Percentiles rank a stretch among this genome's conserved stretches.
These are phyloP conservation scores for Zaprionus nigranus DNA, from an alignment of 1,140 invertebrate genomes.

Conservation along the genomic window DNA sequence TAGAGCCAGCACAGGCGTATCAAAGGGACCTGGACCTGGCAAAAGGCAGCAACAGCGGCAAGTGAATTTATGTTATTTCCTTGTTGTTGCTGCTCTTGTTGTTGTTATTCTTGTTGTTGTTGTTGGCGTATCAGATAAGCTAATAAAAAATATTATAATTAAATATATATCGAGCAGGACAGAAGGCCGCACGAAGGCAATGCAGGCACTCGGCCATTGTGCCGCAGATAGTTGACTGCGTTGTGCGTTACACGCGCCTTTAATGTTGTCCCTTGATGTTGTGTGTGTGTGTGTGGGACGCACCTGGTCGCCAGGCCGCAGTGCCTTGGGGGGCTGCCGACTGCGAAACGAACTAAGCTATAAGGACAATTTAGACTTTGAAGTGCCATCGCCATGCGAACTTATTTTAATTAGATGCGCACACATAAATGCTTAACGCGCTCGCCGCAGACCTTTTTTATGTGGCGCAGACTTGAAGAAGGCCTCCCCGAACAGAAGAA, in stretches of 20 bases:
- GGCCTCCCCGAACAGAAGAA: constrained; percentile 15
- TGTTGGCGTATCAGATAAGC: constrained; percentile 79
- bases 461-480: constrained; percentile 31
- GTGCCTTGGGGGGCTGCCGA: constrained; percentile 48
- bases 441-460: constrained; percentile 56
- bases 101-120: constrained; percentile 4
- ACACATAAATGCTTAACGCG: constrained; percentile 79
- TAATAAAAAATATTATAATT: constrained; percentile 84
- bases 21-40: constrained; percentile 51
- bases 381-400: constrained; percentile 81
- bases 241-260: constrained; percentile 53
- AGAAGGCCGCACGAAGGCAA: neutral
- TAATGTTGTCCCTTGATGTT: constrained; percentile 52
- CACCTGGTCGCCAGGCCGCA: constrained; percentile 34
- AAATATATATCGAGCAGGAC: constrained; percentile 61
- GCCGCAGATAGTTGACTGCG: constrained; percentile 34
- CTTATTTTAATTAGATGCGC: constrained; percentile 81
- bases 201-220: constrained; percentile 25
- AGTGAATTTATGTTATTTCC: constrained; percentile 80
- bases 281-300: neutral
- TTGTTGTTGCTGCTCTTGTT: constrained; percentile 27
- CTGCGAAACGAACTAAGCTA: constrained; percentile 67
- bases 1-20: constrained; percentile 48
- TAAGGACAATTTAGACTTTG: constrained; percentile 82
- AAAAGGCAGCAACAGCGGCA: constrained; percentile 33